Evolutionary conservation across 2,113 vertebrate genomes (phyloP).

Genomic region (Microcebus griseorufus): DNA sequence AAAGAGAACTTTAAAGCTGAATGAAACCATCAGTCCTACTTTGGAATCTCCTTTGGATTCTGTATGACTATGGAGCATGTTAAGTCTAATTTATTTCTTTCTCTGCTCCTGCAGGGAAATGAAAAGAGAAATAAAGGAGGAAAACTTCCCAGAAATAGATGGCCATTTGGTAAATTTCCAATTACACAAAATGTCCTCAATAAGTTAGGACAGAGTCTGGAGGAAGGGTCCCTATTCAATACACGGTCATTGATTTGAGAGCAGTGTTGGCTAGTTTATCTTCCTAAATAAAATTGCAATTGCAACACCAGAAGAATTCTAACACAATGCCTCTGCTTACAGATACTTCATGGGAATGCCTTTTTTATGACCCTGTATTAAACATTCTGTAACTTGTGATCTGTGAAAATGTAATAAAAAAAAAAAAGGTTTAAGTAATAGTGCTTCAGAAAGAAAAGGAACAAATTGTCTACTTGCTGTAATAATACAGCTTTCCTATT

Average conservation of each 20-base stretch:
- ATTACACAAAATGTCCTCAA: constrained; percentile 9
- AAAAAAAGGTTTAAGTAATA: constrained; percentile 41
- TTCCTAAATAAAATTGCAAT: neutral
- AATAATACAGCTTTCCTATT: constrained; percentile 26
- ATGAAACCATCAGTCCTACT: neutral
- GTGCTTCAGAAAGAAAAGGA: constrained; percentile 12
- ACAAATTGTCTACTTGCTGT: neutral
- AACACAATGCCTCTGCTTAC: neutral
- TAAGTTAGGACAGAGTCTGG: neutral
- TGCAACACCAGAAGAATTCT: neutral
- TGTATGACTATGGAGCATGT: neutral
- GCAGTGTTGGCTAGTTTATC: rapidly evolving
- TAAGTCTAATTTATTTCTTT: neutral
- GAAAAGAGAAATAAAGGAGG: constrained; percentile 21
- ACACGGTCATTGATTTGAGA: rapidly evolving
- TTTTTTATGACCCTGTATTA: neutral
- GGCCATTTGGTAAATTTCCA: constrained; percentile 49
- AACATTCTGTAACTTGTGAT: neutral
- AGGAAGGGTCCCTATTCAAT: rapidly evolving
- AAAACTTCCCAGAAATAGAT: neutral
- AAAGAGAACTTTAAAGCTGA: neutral
- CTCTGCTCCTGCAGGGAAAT: neutral
- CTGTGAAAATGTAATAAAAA: neutral
- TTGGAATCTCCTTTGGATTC: neutral
- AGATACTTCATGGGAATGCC: neutral